Evolutionary conservation across 2,888 invertebrate species (phyloP), one percentile per base, ranked within the genome.

Genomic region (Spisula subtruncata): DNA sequence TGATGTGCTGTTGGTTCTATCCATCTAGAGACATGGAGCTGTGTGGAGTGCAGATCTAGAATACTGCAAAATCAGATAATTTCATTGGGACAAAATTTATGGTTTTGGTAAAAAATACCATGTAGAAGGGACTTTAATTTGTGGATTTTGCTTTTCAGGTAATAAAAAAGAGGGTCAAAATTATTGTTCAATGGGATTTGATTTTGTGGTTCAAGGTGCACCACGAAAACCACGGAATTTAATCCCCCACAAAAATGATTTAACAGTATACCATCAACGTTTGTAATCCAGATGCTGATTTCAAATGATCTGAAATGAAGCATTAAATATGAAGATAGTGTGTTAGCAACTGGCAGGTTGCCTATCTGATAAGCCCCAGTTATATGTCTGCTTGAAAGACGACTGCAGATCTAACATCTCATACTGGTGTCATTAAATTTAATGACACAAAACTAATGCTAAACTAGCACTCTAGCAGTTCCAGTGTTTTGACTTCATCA

Each of bases 221-320:
- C n/a, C n/a, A n/a, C n/a, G n/a, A n/a, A n/a, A n/a, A n/a, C n/a
- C n/a, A n/a, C n/a, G n/a, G n/a, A n/a, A n/a, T n/a, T n/a, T n/a
- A n/a, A n/a, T n/a, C n/a, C n/a, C n/a, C n/a, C n/a, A n/a, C n/a
- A n/a, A n/a, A n/a, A n/a, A n/a, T n/a, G n/a, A n/a, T n/a, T n/a
- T n/a, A n/a, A n/a, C n/a, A n/a, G n/a, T n/a, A 66, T 66, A 66
- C 25, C 60, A 66, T 66, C 60, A 66, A 41, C 56, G n/a, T 6
- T 66, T 83, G 41, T 32, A 83, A 84, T 84, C 75, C 84, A 84
- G 84, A 84, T 75, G 75, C 51, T 51, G 29, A 75, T 84, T 71
- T 84, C 35, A 84, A 84, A 84, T 84, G 75, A 75, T 75, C 32
- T 75, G 75, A 35, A 75, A 18, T 75, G 75, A 75, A 75, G 75